phyloP scores from a whole-genome alignment of 2,797 vertebrate genomes.

The Acanthurus leucopareius region DNA sequence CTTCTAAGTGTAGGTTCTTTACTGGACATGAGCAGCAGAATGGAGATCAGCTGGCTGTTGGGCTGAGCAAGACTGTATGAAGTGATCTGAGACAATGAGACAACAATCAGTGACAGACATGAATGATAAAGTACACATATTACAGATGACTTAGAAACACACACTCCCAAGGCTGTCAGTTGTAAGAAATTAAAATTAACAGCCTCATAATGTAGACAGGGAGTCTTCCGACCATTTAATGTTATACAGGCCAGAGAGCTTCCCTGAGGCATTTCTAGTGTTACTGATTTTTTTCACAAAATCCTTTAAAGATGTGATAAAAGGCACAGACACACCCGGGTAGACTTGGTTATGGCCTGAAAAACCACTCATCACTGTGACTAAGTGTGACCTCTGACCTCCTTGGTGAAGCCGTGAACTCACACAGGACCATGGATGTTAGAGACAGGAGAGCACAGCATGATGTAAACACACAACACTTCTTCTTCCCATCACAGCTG shows the following conservation, averaged over 20 bases:
- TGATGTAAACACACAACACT: constrained; percentile 28
- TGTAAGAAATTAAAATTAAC: not conserved
- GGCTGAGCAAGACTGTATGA: not conserved
- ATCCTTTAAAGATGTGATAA: constrained; percentile 37
- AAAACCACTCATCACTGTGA: constrained; percentile 52
- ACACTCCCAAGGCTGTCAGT: not conserved
- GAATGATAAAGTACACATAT: not conserved
- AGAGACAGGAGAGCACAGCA: not conserved
- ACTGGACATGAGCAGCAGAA: constrained; percentile 20
- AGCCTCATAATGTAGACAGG: constrained; percentile 15
- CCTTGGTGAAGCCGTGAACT: constrained; percentile 47
- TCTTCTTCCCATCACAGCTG: constrained; percentile 7
- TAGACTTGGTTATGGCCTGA: constrained; percentile 29
- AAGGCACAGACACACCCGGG: constrained; percentile 49
- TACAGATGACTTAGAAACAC: not conserved
- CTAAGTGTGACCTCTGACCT: constrained; percentile 67
- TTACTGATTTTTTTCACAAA: constrained; percentile 41
- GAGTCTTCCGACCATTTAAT: constrained; percentile 11
- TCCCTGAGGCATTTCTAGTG: constrained; percentile 23
- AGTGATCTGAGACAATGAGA: too few relatives aligned
- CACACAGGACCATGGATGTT: constrained; percentile 31
- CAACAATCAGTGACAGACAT: not conserved
- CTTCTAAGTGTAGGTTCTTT: constrained; percentile 2
- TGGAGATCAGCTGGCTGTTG: constrained; percentile 13
- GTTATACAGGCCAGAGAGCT: constrained; percentile 29